A percentile compares a stretch with the other conserved stretches of the same genome.
Conservation (phyloP, 1,140 invertebrate species). For the Pachypeltis micranthus region DNA sequence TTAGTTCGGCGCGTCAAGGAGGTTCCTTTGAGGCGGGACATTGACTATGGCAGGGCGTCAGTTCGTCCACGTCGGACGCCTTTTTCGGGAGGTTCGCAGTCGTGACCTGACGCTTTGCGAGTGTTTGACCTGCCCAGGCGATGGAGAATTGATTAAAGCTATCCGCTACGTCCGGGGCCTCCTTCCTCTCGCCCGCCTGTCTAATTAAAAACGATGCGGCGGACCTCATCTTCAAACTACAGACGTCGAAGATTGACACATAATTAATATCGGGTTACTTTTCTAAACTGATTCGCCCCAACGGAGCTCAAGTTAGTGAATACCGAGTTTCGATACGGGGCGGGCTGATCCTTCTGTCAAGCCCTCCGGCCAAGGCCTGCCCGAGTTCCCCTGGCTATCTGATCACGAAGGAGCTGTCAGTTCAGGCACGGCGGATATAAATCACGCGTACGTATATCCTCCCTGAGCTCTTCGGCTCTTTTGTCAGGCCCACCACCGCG, state of each 20-base stretch:
- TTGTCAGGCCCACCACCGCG: not conserved
- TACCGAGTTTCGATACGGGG: not conserved
- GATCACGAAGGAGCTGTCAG: slow-evolving; percentile 2
- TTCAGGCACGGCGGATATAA: not conserved
- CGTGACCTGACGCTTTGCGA: not conserved
- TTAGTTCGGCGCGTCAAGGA: too few relatives aligned
- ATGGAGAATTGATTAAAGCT: not conserved
- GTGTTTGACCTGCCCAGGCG: not conserved
- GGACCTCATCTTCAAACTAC: not conserved
- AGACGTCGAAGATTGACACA: not conserved
- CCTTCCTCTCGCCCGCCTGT: too few relatives aligned
- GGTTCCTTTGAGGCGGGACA: too few relatives aligned
- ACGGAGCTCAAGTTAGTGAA: not conserved
- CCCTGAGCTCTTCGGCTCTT: not conserved
- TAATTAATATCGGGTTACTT: slow-evolving; percentile 1
- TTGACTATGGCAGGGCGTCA: too few relatives aligned
- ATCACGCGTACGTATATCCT: not conserved
- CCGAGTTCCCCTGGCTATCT: not conserved
- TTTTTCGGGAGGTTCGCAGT: not conserved
- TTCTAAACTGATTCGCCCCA: not conserved
- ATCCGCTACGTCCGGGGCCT: too few relatives aligned
- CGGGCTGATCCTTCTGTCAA: not conserved
- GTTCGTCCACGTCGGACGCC: too few relatives aligned
- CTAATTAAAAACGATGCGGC: not conserved
- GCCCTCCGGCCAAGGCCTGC: not conserved